Base-by-base conservation (phyloP, 1,140 invertebrate species). In the Danaus melanippus region DNA sequence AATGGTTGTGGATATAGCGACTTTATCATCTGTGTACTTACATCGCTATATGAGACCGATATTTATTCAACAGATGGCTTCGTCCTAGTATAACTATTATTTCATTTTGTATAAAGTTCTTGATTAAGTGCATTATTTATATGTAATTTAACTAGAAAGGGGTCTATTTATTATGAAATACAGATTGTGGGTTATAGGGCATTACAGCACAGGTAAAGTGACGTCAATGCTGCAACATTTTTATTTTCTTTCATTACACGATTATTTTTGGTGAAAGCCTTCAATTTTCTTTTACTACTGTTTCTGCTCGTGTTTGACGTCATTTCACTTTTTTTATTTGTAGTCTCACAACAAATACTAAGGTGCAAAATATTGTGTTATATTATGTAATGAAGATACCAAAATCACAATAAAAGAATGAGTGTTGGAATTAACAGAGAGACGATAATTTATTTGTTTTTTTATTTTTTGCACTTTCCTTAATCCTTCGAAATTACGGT, bases 261-360 rank as follows among this genome's bases (percentile, higher is more conserved):
- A 42, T 50, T 50, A 15, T 15, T 15, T 15, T 15, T 1, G 15
- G 15, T 15, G 15, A 15, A 15, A 15, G 15, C 15, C 15, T 15
- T 9, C 3, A n/a, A 12, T 11, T 42, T 50, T 41, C 50, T 50
- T 48, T 42, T 44, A 17, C 46, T 50, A 12, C 49, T 47, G 21
- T 53, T 21, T 2, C 43, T 21, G 6, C 7, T 42, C 11, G 44
- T 53, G 12, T 52, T 15, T 53, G 71, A 76, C 74, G 74, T 76
- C 79, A 76, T 66, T 66, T 49, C 64, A 69, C 75, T 73, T 66
- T 63, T 56, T 58, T 58, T 50, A 71, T 72, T 71, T 72, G 72
- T 73, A 84, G 69, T 88, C 87, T 88, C 87, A 88, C 87, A 88
- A 87, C 87, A 88, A 88, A 88, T 88, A 88, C 72, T 82, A 88